phyloP scores from a whole-genome alignment of 2,113 vertebrate genomes.

The Notothenia coriiceps region DNA sequence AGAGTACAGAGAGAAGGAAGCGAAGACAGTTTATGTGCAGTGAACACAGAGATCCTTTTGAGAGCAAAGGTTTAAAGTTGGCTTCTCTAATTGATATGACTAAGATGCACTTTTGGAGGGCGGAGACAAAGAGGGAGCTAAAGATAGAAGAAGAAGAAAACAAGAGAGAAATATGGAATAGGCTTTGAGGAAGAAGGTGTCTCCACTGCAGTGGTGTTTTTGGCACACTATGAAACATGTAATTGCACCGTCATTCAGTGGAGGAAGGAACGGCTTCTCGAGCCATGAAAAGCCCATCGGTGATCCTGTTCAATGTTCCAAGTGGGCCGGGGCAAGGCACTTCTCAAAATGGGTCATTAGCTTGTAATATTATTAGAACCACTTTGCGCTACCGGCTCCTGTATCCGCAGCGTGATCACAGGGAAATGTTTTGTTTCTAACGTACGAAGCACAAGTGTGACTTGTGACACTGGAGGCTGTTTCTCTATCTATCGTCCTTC shows the following conservation, averaged over 20 bases:
- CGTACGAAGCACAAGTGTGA: slow-evolving; percentile 50
- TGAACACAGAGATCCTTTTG: slow-evolving; percentile 2
- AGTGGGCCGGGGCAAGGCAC: slow-evolving; percentile 46
- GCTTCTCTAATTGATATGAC: slow-evolving; percentile 42
- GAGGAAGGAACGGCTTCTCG: slow-evolving; percentile 53
- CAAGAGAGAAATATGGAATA: slow-evolving; percentile 4
- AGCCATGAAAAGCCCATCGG: slow-evolving; percentile 62
- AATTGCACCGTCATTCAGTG: slow-evolving; percentile 69
- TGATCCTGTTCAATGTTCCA: slow-evolving; percentile 59
- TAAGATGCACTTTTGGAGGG: slow-evolving; percentile 9
- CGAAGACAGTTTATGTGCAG: not conserved
- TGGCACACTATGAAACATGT: slow-evolving; percentile 73
- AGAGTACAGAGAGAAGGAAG: not conserved
- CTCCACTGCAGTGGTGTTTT: slow-evolving; percentile 58
- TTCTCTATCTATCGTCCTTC: not conserved
- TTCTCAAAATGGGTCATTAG: slow-evolving; percentile 75
- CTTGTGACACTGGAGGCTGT: slow-evolving; percentile 60
- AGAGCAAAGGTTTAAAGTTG: slow-evolving; percentile 38
- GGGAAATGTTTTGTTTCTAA: slow-evolving; percentile 45
- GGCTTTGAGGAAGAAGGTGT: slow-evolving; percentile 52
- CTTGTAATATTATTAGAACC: slow-evolving; percentile 78
- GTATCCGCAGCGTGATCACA: slow-evolving; percentile 64
- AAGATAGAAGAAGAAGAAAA: slow-evolving; percentile 30
- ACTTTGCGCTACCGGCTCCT: slow-evolving; percentile 71
- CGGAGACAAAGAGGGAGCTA: not conserved